Percentiles rank a stretch among this genome's conserved stretches.
phyloP scores from a whole-genome alignment of 2,797 vertebrate species.

The Avahi laniger region DNA sequence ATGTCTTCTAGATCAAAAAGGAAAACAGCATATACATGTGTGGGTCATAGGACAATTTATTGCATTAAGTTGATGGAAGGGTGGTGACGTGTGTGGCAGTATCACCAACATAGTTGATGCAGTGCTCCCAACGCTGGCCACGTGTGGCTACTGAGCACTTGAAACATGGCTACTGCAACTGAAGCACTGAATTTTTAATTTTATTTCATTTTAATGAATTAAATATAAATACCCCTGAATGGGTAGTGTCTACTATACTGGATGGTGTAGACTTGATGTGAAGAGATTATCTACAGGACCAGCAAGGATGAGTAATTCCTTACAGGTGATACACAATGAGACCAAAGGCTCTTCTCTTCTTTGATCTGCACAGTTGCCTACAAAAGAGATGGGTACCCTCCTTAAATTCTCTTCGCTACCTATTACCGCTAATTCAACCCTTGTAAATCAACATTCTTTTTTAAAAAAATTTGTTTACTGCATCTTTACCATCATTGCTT shows the following conservation, averaged over 20 bases:
- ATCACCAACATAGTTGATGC: not conserved
- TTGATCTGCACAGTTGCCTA: not conserved
- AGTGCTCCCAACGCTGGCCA: accelerated
- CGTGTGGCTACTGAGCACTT: too few species aligned
- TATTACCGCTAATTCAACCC: not conserved
- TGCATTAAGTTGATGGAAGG: not conserved
- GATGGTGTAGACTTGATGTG: not conserved
- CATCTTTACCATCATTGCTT: not conserved
- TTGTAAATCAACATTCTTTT: not conserved
- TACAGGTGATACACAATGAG: not conserved
- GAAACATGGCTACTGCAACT: not conserved
- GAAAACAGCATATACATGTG: not conserved
- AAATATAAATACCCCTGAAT: not conserved
- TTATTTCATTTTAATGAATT: not conserved
- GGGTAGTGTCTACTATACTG: not conserved
- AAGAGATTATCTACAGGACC: not conserved
- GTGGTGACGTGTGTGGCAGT: accelerated
- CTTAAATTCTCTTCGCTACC: not conserved
- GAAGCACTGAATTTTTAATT: not conserved
- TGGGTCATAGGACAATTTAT: not conserved
- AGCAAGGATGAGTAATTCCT: not conserved
- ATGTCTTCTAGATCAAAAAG: not conserved
- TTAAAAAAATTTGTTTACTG: not conserved
- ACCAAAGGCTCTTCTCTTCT: not conserved
- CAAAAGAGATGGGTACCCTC: not conserved